Conservation (phyloP, 1,140 invertebrate genomes). For the Pseudomyrmex flavicornis region DNA sequence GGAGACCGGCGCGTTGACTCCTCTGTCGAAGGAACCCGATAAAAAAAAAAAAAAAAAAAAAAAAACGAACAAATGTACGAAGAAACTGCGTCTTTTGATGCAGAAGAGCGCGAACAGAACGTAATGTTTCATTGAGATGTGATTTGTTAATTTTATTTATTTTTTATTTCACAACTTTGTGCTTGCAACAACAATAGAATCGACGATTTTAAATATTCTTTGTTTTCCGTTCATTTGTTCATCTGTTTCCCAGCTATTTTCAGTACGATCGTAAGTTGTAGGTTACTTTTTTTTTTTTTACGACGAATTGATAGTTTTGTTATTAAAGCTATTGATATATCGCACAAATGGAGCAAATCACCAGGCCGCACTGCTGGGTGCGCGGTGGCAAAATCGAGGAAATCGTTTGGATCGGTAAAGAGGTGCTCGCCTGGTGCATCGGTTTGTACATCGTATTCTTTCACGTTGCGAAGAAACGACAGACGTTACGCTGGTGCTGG, state of each 20-base stretch:
- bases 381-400: slow-evolving; percentile 77
- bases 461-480: slow-evolving; percentile 64
- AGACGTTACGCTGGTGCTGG: slow-evolving; percentile 73
- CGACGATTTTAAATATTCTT: neutral
- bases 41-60: too few species aligned
- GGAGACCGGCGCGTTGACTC: slow-evolving; percentile 12
- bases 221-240: slow-evolving; percentile 11
- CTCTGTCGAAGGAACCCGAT: slow-evolving; percentile 4
- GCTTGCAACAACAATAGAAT: neutral
- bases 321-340: neutral
- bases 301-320: neutral
- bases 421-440: slow-evolving; percentile 79
- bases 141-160: too few species aligned
- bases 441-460: slow-evolving; percentile 79
- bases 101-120: neutral
- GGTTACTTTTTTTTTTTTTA: slow-evolving; percentile 15
- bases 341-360: slow-evolving; percentile 8
- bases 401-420: slow-evolving; percentile 79
- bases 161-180: too few species aligned
- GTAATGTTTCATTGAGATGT: too few species aligned
- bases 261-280: neutral
- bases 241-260: slow-evolving; percentile 1
- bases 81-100: neutral
- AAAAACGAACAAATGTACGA: neutral
- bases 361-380: slow-evolving; percentile 77